Evolutionary conservation across 53 echinoderm and acorn worm genomes (phyloP), one percentile per base, ranked within the genome.

Genomic region (Patiria pectinifera): DNA sequence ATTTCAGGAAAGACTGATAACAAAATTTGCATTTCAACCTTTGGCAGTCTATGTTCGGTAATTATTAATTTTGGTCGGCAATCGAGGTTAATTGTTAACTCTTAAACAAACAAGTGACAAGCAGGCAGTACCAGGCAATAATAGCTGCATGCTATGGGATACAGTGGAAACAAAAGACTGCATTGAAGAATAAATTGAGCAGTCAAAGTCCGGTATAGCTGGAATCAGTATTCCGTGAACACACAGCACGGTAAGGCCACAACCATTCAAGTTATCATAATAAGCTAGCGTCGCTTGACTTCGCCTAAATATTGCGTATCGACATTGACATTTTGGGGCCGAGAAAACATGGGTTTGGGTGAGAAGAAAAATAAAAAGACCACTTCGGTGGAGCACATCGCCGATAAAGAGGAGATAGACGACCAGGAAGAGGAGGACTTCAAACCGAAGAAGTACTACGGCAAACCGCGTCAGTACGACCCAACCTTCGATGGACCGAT

Each of bases 401-500:
- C 25, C 47, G 48, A 62, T 23, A 74, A 21, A 43, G 80, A 91
- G 47, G 48, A 85, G 92, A 43, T 26, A 21, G 60, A 46, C 12
- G 95, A 93, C 13, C 53, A 86, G 21, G 96, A 95, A n/a, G 58
- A 81, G 2, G 62, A 87, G 1, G 86, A 86, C 12, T 18, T 22
- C 21, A 22, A 63, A 16, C 43, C 10, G 43, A 85, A 77, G 45
- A 94, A 94, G 77, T 93, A 96, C 26, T 97, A 97, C 83, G 99
- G 99, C 15, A 93, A 95, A 80, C 94, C 96, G 11, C 96, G 93
- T 13, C 43, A 46, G 7, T 95, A 96, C 58, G 96, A 97, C 72
- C 97, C 96, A 13, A 89, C 80, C 7, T 99, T 99, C 89, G 91
- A 93, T 6, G 99, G 99, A n/a, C 99, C 99, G 19, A 94, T 96